These are phyloP conservation scores for Cotesia glomerata DNA, from an alignment of 1,140 invertebrate species.

Conservation along the genomic window DNA sequence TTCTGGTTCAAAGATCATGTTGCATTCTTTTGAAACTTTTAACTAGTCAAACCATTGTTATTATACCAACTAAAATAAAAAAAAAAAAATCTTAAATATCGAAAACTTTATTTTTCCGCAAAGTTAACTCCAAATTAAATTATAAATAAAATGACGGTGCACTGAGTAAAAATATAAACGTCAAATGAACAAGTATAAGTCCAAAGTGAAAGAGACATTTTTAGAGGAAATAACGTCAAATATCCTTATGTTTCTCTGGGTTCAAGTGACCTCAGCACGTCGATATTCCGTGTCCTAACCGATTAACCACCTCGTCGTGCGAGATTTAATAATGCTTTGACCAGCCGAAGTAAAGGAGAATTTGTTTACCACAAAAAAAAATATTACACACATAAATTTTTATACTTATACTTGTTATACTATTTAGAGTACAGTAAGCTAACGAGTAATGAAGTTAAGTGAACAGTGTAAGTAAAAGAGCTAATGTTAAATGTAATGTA, in stretches of 20 bases:
- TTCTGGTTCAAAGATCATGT: no score
- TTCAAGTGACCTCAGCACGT: slow-evolving; percentile 33
- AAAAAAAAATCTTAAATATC: no score
- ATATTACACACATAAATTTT: no score
- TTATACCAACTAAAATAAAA: no score
- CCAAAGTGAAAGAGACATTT: neutral
- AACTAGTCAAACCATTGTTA: no score
- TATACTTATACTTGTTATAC: neutral
- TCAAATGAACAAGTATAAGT: neutral
- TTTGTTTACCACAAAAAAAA: neutral
- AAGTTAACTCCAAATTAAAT: no score
- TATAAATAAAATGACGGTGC: no score
- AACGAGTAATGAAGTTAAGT: slow-evolving; percentile 12
- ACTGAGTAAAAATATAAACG: neutral
- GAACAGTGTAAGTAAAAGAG: neutral
- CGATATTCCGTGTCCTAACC: slow-evolving; percentile 45
- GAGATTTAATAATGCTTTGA: slow-evolving; percentile 1
- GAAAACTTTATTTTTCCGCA: no score
- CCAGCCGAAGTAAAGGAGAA: neutral
- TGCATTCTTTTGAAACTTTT: no score
- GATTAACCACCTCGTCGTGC: slow-evolving; percentile 31
- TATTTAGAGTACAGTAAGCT: neutral
- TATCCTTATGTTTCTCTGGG: slow-evolving; percentile 25
- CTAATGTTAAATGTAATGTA: no score
- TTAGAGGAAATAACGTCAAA: neutral